A percentile compares a stretch with the other conserved stretches of the same genome.
These are phyloP conservation scores for Lontra canadensis DNA, from an alignment of 2,113 vertebrate species.

Conservation along the genomic window DNA sequence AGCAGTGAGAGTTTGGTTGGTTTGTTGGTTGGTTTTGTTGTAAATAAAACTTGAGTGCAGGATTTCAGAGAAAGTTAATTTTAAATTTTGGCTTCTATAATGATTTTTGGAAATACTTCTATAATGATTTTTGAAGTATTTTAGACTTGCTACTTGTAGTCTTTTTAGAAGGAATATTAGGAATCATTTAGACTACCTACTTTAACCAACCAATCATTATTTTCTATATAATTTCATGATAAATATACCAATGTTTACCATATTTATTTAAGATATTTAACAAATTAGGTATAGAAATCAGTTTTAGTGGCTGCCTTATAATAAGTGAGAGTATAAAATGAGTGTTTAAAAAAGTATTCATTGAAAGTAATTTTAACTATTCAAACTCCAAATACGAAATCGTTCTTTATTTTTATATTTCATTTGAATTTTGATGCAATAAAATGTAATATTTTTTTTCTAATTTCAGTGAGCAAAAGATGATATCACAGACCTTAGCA, in stretches of 20 bases:
- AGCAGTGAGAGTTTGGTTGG: not conserved
- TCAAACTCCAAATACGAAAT: not conserved
- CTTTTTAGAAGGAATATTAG: not conserved
- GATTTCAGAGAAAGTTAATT: not conserved
- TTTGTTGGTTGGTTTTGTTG: not conserved
- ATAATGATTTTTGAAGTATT: not conserved
- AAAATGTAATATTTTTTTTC: not conserved
- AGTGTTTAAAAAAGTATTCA: not conserved
- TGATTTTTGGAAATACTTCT: not conserved
- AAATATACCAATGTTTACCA: not conserved
- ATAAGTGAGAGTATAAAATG: not conserved
- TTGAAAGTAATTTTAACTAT: not conserved
- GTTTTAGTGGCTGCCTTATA: not conserved
- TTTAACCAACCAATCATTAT: not conserved
- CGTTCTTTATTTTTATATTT: not conserved
- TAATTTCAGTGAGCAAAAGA: not conserved
- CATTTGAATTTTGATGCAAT: not conserved
- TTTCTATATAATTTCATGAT: not conserved
- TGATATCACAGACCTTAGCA: not conserved
- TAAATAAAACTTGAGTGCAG: not conserved
- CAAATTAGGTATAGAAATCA: not conserved
- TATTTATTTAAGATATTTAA: not conserved
- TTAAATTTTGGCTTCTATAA: not conserved
- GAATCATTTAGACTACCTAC: not conserved
- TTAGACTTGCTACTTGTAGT: not conserved